Conservation (phyloP, 2,113 vertebrate genomes). For the Notiomystis cincta region DNA sequence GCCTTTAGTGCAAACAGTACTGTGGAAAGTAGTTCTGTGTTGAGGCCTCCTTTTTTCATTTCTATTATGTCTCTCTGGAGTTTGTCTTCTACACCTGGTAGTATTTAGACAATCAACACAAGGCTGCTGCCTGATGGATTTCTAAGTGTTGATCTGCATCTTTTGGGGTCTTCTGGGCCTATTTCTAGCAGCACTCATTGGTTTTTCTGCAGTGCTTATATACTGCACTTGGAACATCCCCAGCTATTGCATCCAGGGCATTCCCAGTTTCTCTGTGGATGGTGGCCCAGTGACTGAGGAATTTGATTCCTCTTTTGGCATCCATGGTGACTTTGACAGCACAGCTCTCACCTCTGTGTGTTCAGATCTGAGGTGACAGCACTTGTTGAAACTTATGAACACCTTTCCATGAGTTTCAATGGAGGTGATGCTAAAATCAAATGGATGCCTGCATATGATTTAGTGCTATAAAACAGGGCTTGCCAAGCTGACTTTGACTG, state of each 20-base stretch:
- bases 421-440: neutral
- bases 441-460: neutral
- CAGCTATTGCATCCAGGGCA: neutral
- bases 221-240: too few species aligned
- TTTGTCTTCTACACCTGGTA: neutral
- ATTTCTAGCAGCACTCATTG: neutral
- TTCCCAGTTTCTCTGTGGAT: neutral
- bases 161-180: neutral
- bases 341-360: neutral
- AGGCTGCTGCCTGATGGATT: neutral
- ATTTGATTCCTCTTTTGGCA: neutral
- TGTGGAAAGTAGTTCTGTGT: neutral
- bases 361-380: neutral
- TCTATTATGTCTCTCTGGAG: neutral
- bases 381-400: neutral
- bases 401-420: neutral
- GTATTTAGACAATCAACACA: neutral
- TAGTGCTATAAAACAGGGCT: neutral
- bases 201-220: neutral
- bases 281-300: neutral
- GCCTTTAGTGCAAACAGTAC: neutral
- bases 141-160: neutral
- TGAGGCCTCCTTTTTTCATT: neutral
- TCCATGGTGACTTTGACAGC: neutral
- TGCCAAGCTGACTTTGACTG: neutral